Conservation (phyloP, 1,140 invertebrate species). For the Elysia chlorotica region DNA sequence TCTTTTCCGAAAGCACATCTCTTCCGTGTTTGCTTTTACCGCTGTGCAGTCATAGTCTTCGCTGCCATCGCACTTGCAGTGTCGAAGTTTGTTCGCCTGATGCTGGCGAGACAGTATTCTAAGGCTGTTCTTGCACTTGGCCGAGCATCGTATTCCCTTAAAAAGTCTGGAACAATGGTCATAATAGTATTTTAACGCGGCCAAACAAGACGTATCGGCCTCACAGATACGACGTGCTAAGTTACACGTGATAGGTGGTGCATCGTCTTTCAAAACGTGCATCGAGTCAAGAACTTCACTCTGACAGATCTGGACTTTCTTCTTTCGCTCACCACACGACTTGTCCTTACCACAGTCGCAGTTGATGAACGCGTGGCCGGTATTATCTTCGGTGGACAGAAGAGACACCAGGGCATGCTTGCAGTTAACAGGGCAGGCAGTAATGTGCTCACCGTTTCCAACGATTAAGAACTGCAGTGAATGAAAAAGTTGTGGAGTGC, state of each 20-base stretch:
- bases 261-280: slow-evolving; percentile 29
- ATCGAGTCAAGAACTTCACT: slow-evolving; percentile 37
- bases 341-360: slow-evolving; percentile 44
- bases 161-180: slow-evolving; percentile 37
- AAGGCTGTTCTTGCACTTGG: slow-evolving; percentile 49
- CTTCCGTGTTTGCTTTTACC: slow-evolving; percentile 40
- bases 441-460: slow-evolving; percentile 22
- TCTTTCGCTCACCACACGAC: slow-evolving; percentile 36
- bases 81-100: slow-evolving; percentile 44
- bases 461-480: slow-evolving; percentile 32
- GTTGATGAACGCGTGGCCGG: slow-evolving; percentile 45
- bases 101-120: slow-evolving; percentile 47
- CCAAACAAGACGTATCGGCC: slow-evolving; percentile 51
- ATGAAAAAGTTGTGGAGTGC: slow-evolving; percentile 43
- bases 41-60: slow-evolving; percentile 44
- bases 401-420: slow-evolving; percentile 46
- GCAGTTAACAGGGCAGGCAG: slow-evolving; percentile 38
- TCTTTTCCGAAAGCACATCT: slow-evolving; percentile 43
- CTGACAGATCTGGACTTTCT: slow-evolving; percentile 40
- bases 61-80: slow-evolving; percentile 48
- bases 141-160: slow-evolving; percentile 34
- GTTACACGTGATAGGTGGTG: slow-evolving; percentile 37
- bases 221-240: slow-evolving; percentile 49
- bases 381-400: slow-evolving; percentile 40
- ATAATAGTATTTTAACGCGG: slow-evolving; percentile 45